phyloP scores from a whole-genome alignment of 1,140 invertebrate species.

The Phenacoccus solenopsis region DNA sequence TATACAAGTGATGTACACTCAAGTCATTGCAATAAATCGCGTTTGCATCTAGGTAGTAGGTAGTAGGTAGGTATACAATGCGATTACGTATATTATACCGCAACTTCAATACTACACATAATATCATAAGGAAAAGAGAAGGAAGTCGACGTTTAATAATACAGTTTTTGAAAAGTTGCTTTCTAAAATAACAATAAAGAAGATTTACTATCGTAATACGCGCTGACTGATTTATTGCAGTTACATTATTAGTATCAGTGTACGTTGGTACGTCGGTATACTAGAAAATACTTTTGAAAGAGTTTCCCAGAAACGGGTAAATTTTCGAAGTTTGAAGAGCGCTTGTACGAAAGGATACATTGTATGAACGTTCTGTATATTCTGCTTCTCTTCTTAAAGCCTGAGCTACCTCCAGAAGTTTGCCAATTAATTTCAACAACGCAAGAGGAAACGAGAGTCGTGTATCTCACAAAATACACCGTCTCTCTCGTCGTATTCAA shows the following conservation, averaged over 20 bases:
- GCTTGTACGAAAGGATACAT: neutral
- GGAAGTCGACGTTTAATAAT: slow-evolving; percentile 15
- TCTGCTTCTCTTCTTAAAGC: slow-evolving; percentile 5
- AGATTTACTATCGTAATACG: slow-evolving; percentile 14
- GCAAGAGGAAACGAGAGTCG: slow-evolving; percentile 5
- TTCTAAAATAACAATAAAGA: slow-evolving; percentile 18
- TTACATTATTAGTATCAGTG: neutral
- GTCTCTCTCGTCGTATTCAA: neutral
- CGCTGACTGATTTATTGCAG: slow-evolving; percentile 7
- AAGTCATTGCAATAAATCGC: no score
- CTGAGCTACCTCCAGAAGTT: slow-evolving; percentile 11
- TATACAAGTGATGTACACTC: no score
- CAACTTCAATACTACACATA: neutral
- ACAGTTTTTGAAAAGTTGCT: slow-evolving; percentile 16
- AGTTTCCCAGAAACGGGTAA: slow-evolving; percentile 7
- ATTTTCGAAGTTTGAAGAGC: slow-evolving; percentile 14
- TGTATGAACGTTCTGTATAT: neutral
- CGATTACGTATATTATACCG: no score
- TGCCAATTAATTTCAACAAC: slow-evolving; percentile 11
- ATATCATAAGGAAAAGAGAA: neutral
- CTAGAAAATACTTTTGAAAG: slow-evolving; percentile 11
- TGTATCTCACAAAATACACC: neutral
- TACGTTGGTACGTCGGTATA: neutral
- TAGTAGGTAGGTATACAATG: neutral
- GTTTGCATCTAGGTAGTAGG: no score